These are phyloP conservation scores for Chelon labrosus DNA, from an alignment of 2,797 vertebrate species.

Conservation along the genomic window DNA sequence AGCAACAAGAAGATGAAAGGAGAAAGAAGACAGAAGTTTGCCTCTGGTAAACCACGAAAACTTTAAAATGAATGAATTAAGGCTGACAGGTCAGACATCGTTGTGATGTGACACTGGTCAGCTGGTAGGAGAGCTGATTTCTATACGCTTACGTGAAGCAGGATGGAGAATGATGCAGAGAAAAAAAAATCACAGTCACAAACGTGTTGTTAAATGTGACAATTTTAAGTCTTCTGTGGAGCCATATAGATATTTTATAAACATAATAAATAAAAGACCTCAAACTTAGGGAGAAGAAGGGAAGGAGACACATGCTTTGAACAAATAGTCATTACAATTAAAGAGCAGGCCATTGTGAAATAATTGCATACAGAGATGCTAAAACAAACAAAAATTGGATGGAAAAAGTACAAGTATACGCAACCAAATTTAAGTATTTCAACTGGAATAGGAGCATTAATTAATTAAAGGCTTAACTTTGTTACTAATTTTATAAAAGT, in stretches of 20 bases:
- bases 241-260: no score
- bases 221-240: not conserved
- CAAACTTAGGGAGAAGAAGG: not conserved
- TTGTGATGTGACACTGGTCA: not conserved
- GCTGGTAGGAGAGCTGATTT: not conserved
- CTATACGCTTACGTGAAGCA: conserved; percentile 8
- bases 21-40: conserved; percentile 3
- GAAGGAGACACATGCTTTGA: no score
- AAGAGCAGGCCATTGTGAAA: no score
- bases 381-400: no score
- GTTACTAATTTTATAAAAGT: no score
- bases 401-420: no score
- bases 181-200: not conserved
- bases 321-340: no score
- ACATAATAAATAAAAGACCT: not conserved
- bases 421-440: no score
- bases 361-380: no score
- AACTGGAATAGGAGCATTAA: no score
- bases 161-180: conserved; percentile 12
- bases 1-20: conserved; percentile 12
- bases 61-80: not conserved
- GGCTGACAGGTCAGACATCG: not conserved
- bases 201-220: not conserved
- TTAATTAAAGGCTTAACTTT: no score
- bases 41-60: conserved; percentile 2